phyloP scores from a whole-genome alignment of 1,140 invertebrate species.

The Aphelinus atriplicis region DNA sequence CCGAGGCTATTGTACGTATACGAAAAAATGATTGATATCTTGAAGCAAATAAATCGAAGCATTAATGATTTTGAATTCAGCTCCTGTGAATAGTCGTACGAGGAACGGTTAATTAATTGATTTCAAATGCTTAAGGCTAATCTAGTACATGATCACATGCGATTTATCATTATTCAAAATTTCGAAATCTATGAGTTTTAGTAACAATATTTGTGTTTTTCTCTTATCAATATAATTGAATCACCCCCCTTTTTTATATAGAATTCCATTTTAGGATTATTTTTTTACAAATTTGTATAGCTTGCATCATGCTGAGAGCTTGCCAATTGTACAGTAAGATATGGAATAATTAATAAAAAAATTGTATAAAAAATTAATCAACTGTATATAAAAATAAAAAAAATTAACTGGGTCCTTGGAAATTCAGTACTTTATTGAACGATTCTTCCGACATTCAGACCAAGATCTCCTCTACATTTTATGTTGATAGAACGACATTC shows the following conservation, averaged over 20 bases:
- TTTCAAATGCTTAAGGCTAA: no score
- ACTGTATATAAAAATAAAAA: slow-evolving; percentile 10
- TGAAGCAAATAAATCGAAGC: no score
- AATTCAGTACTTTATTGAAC: not conserved
- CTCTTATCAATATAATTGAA: not conserved
- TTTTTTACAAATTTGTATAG: slow-evolving; percentile 25
- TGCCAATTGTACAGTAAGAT: slow-evolving; percentile 25
- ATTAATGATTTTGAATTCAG: no score
- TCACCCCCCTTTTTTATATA: not conserved
- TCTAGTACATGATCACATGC: no score
- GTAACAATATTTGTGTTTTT: not conserved
- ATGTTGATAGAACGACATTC: no score
- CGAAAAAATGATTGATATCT: no score
- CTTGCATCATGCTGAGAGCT: slow-evolving; percentile 16
- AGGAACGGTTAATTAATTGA: no score
- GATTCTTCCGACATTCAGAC: not conserved
- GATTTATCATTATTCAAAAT: no score
- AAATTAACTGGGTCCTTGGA: not conserved
- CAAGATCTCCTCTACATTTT: not conserved
- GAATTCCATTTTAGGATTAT: slow-evolving; percentile 25
- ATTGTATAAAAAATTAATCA: slow-evolving; percentile 8
- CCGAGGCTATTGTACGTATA: no score
- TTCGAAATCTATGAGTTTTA: no score
- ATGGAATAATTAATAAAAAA: not conserved
- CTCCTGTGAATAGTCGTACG: no score